Base-by-base conservation (phyloP, 2,888 invertebrate genomes). In the Cheilosia vernalis region DNA sequence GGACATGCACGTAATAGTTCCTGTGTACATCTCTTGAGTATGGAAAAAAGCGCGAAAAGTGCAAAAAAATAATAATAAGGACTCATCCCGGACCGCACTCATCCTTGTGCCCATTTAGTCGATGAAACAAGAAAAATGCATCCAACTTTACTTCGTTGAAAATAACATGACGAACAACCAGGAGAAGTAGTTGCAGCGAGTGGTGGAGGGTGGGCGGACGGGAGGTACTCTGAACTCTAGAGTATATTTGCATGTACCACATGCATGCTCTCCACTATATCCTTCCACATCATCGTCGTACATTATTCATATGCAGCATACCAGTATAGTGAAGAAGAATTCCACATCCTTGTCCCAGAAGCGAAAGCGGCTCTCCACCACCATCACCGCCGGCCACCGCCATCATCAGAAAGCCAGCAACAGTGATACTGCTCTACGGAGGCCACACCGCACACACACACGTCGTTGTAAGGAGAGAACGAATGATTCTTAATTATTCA, bases 401-500 rank as follows among this genome's bases (percentile, higher is more conserved):
- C 21, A 33, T 4, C 64, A 56, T 21, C 63, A 64, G 21, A 33
- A 40, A 67, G 30, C 30, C 37, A 40, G 55, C 47, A 44, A 61
- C 58, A 58, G 51, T 47, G 37, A 53, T 19, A 30, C 63, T 33
- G 56, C 56, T 64, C 37, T 33, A 37, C 53, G 37, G 58, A 70
- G 33, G 53, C 51, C 76, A 70, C 27, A 51, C 6, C 24, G n/a
- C 37, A 27, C 15, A 19, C 21, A 49, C 27, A 24, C 27, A 63
- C 33, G 21, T 33, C 73, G 61, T 55, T 74, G 73, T 60, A 69
- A 58, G 49, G 53, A 67, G 44, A 70, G 24, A 60, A n/a, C 66
- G 55, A 72, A 85, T 77, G 60, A 55, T 85, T 85, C 66, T 85
- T 77, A 85, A 85, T 85, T 81, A 81, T 85, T 85, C 76, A 81